These are phyloP conservation scores for Acrocephalus scirpaceus DNA, from an alignment of 2,797 vertebrate genomes.

Conservation along the genomic window DNA sequence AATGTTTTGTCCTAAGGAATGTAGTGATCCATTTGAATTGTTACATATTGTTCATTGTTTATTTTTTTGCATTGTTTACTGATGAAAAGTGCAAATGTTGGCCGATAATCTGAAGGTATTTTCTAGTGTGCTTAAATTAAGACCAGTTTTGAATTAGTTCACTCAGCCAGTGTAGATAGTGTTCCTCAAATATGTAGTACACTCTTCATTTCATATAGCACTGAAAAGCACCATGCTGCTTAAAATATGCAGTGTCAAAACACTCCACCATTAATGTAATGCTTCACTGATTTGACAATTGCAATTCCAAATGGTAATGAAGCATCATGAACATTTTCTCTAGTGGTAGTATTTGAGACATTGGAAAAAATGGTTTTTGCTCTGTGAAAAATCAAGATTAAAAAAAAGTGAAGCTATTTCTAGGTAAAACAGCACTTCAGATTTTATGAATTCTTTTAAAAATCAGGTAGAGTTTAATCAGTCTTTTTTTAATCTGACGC, in stretches of 20 bases:
- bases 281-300: constrained; percentile 32
- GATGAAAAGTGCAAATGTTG: neutral
- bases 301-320: constrained; percentile 30
- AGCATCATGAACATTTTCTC: neutral
- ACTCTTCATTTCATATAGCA: neutral
- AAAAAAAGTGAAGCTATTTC: neutral
- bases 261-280: constrained; percentile 18
- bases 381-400: neutral
- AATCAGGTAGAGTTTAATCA: neutral
- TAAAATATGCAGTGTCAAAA: constrained; percentile 30
- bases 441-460: neutral
- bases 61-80: neutral
- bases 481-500: neutral
- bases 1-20: neutral
- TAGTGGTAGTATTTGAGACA: neutral
- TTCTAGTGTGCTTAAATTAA: neutral
- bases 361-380: neutral
- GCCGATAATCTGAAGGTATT: neutral
- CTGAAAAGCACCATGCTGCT: neutral
- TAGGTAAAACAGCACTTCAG: neutral
- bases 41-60: neutral
- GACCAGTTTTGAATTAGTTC: neutral
- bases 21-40: neutral
- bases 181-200: neutral
- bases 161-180: neutral